Evolutionary conservation across 2,113 vertebrate genomes (phyloP), one percentile per base, ranked within the genome.

Genomic region (Grammomys surdaster): DNA sequence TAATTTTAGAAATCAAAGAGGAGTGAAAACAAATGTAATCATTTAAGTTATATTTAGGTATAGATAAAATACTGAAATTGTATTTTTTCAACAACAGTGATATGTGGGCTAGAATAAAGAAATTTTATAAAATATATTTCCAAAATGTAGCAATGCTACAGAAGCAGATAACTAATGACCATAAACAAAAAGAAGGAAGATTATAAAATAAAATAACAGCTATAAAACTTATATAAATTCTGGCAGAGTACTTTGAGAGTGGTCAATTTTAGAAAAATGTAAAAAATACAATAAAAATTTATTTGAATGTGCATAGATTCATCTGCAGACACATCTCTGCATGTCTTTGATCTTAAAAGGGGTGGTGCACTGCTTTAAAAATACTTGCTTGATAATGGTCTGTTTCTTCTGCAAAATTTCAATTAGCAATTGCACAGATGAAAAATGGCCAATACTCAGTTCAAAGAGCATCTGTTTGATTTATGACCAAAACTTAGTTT

Each of bases 291-390:
- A 48, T 43, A 72, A 28, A 67, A 24, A 1, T 20, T 36, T 58
- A 1, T 31, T 10, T 12, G 20, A 9, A 51, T 0, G 5, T 2
- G 28, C 3, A 65, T 0, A 33, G 0, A 12, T 5, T 63, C 12
- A 43, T 1, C 9, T 17, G 4, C 4, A 48, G 3, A 56, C 0
- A 7, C 13, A 76, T 17, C 28, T 48, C 4, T 0, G 4, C 7
- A 60, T 24, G 31, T 48, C 5, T 0, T 33, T 85, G 48, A 72
- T 26, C 51, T 5, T 94, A 48, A n/a, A 69, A 60, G 19, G 2
- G 43, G 69, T 10, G 77, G 16, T 84, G 43, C 4, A 88, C 28
- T 84, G 43, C 75, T 33, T 3, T 70, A 51, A 90, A 92, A 85
- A 40, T 26, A 89, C 13, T 91, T 40, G 7, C 12, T 80, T 94